phyloP scores from a whole-genome alignment of 2,888 invertebrate species.

The Aspidiotus destructor region DNA sequence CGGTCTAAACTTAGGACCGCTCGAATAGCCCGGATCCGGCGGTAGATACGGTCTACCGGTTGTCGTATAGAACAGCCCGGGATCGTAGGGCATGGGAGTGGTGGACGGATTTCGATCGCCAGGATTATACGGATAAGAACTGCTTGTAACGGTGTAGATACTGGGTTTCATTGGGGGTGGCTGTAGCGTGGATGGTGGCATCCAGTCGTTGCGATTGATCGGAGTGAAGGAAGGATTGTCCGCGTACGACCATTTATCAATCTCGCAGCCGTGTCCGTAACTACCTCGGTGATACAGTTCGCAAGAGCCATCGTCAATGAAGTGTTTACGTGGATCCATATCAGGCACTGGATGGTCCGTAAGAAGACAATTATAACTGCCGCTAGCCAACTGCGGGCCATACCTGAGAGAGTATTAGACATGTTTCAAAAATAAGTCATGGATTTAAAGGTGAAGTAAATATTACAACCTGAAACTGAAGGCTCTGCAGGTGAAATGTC shows the following conservation, averaged over 20 bases:
- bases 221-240: conserved; percentile 26
- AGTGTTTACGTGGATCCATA: conserved; percentile 50
- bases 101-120: background rate
- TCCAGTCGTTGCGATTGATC: conserved; percentile 21
- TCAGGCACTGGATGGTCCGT: conserved; percentile 63
- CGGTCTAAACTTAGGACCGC: conserved; percentile 16
- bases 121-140: conserved; percentile 20
- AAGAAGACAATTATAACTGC: conserved; percentile 60
- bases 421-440: background rate
- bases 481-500: conserved; percentile 65
- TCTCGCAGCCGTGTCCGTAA: conserved; percentile 71
- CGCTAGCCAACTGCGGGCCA: background rate
- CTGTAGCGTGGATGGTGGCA: conserved; percentile 13
- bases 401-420: background rate
- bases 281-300: conserved; percentile 72
- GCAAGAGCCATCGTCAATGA: conserved; percentile 54
- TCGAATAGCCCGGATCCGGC: conserved; percentile 9
- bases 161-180: conserved; percentile 28
- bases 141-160: conserved; percentile 26
- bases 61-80: conserved; percentile 13
- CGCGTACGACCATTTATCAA: conserved; percentile 44
- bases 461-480: conserved; percentile 59
- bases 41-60: conserved; percentile 21
- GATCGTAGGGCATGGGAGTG: conserved; percentile 2
- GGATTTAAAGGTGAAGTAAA: background rate